Evolutionary conservation across 2,888 invertebrate species (phyloP).

Genomic region (Acanthococcus lagerstroemiae): DNA sequence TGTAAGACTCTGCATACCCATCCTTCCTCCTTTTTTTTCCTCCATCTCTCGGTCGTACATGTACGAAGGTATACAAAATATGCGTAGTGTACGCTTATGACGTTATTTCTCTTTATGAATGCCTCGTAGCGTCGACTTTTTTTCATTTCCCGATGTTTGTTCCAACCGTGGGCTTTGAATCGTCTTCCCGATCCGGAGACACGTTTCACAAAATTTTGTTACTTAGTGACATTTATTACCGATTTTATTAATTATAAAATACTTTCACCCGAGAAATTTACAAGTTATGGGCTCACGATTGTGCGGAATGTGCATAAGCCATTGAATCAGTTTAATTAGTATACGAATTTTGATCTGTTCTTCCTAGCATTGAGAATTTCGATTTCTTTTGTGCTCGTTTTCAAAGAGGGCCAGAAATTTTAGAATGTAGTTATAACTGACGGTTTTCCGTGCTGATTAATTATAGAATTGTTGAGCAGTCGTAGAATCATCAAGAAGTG

Average conservation of each 20-base stretch:
- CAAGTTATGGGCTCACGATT: background rate
- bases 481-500: too few relatives aligned
- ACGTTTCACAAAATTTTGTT: background rate
- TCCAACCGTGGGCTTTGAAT: background rate
- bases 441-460: too few relatives aligned
- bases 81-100: background rate
- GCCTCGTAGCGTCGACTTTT: background rate
- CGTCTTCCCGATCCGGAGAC: background rate
- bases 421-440: too few relatives aligned
- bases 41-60: background rate
- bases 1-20: constrained; percentile 23
- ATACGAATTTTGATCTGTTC: too few relatives aligned
- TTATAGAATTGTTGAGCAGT: too few relatives aligned
- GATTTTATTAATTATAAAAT: background rate
- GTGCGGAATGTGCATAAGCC: too few relatives aligned
- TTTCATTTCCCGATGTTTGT: background rate
- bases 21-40: background rate
- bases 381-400: too few relatives aligned
- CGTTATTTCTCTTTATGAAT: background rate
- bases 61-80: too few relatives aligned
- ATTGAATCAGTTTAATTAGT: too few relatives aligned
- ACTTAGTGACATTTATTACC: background rate
- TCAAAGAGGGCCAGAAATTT: too few relatives aligned
- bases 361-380: too few relatives aligned
- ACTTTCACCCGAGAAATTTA: background rate